Conservation (phyloP, 2,888 invertebrate genomes). For the Drosophila lutescens region DNA sequence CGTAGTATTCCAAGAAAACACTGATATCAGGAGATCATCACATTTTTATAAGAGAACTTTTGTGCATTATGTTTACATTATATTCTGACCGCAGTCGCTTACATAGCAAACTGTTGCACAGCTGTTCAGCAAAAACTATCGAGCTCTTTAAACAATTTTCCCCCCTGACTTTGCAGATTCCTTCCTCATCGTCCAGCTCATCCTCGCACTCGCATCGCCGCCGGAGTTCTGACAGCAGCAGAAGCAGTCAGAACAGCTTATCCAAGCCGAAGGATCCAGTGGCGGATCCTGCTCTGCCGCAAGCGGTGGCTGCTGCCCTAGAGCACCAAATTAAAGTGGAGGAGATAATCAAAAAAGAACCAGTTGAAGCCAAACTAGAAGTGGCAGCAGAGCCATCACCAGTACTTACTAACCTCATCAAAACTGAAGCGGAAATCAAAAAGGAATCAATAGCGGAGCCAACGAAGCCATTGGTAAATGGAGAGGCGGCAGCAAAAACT, state of each 20-base stretch:
- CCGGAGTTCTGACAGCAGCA: constrained; percentile 82
- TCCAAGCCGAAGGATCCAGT: constrained; percentile 49
- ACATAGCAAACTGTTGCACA: constrained; percentile 1
- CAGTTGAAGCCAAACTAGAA: constrained; percentile 17
- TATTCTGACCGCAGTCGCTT: background rate
- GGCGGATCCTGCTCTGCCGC: constrained; percentile 27
- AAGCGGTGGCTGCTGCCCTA: constrained; percentile 23
- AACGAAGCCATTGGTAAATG: constrained; percentile 55
- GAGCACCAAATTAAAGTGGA: constrained; percentile 57
- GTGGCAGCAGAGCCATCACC: background rate
- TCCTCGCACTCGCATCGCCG: constrained; percentile 74
- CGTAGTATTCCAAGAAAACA: background rate
- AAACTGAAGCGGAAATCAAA: constrained; percentile 58
- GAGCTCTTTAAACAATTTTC: background rate
- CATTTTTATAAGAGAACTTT: background rate
- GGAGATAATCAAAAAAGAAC: constrained; percentile 25
- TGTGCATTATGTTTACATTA: background rate
- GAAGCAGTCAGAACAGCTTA: constrained; percentile 72
- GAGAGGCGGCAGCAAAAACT: constrained; percentile 62
- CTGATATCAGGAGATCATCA: background rate
- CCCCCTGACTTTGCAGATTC: constrained; percentile 40
- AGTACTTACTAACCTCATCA: constrained; percentile 54
- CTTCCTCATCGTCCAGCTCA: constrained; percentile 66
- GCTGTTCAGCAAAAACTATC: background rate
- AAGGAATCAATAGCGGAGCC: constrained; percentile 43